These are phyloP conservation scores for Dicaeum eximium DNA, from an alignment of 2,113 vertebrate genomes.

Conservation along the genomic window DNA sequence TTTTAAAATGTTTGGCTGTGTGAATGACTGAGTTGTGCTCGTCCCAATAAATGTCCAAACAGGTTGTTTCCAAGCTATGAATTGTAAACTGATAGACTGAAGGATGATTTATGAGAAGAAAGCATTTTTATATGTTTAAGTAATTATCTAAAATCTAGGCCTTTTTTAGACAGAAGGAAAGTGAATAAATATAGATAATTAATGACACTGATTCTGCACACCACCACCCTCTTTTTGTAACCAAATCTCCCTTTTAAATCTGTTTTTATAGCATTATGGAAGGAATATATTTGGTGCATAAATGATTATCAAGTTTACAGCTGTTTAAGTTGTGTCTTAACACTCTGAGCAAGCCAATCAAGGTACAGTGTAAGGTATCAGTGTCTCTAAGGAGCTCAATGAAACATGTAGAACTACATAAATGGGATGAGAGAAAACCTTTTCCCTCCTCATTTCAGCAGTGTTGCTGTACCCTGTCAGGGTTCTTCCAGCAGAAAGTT, in stretches of 20 bases:
- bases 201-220: not conserved
- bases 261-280: not conserved
- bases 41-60: not conserved
- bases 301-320: not conserved
- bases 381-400: not conserved
- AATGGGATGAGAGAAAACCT: not conserved
- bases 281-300: not conserved
- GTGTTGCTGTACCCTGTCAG: not conserved
- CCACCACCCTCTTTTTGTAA: not conserved
- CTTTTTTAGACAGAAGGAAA: not conserved
- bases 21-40: not conserved
- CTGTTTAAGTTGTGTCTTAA: not conserved
- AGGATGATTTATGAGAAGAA: not conserved
- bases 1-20: not conserved
- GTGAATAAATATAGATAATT: not conserved
- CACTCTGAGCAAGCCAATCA: not conserved
- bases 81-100: not conserved
- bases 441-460: not conserved
- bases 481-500: conserved; percentile 12
- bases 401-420: not conserved
- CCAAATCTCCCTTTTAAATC: not conserved
- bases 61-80: not conserved
- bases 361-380: not conserved
- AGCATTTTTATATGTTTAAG: not conserved
- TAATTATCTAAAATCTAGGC: not conserved